These are phyloP conservation scores for Ageneiosus marmoratus DNA, from an alignment of 2,113 vertebrate genomes.

Conservation along the genomic window DNA sequence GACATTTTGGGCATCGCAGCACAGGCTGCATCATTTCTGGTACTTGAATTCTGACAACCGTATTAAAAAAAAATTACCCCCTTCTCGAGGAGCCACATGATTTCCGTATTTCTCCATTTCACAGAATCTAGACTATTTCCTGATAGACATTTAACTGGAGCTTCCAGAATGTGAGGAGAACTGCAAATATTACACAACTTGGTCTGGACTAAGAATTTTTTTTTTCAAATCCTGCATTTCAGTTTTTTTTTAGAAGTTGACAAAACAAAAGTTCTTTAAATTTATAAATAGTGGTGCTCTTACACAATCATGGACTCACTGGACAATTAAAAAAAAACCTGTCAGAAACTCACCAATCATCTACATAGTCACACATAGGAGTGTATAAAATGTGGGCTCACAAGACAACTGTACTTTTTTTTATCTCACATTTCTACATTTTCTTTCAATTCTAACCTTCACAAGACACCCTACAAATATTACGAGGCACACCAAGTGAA, in stretches of 20 bases:
- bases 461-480: not conserved
- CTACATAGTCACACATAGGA: not conserved
- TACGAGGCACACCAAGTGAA: not conserved
- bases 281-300: not conserved
- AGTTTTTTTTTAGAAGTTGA: not conserved
- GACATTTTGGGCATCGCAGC: too few relatives aligned
- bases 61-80: not conserved
- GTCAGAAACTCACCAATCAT: not conserved
- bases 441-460: not conserved
- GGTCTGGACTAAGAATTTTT: not conserved
- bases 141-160: not conserved
- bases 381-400: not conserved
- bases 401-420: not conserved
- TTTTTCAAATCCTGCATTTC: not conserved
- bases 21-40: not conserved
- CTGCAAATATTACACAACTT: constrained; percentile 4
- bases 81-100: not conserved
- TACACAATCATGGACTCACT: not conserved
- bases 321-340: not conserved
- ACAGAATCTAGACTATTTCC: not conserved
- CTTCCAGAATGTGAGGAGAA: not conserved
- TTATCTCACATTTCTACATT: not conserved
- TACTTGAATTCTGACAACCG: not conserved
- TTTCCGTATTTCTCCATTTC: not conserved
- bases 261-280: not conserved